Conservation (phyloP, 37 sponge, comb jelly and placozoan genomes). For the Chondrilla cf. caribensis region DNA sequence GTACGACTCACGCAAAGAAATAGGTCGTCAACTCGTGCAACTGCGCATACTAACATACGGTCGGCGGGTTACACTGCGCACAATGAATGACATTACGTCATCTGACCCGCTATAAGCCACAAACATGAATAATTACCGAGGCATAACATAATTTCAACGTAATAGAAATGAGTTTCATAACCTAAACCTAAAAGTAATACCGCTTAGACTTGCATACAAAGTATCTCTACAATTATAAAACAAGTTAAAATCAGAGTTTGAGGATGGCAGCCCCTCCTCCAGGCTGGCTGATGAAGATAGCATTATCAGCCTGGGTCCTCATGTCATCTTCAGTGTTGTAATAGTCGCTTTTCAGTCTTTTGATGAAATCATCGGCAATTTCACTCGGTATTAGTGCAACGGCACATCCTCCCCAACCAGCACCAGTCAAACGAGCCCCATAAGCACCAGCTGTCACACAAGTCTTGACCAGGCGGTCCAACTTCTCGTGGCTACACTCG, state of each 20-base stretch:
- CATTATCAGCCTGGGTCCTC: neutral
- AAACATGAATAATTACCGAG: too few species aligned
- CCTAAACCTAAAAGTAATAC: too few species aligned
- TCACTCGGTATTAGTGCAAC: slow-evolving; percentile 76
- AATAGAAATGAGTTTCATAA: too few species aligned
- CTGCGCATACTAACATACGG: neutral
- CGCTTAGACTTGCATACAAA: neutral
- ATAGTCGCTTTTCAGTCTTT: slow-evolving; percentile 35
- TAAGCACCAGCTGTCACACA: slow-evolving; percentile 69
- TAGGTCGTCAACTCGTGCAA: neutral
- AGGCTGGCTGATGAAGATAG: slow-evolving; percentile 17
- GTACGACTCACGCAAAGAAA: neutral
- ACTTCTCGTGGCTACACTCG: slow-evolving; percentile 82
- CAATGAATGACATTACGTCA: too few species aligned
- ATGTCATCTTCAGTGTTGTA: slow-evolving; percentile 28
- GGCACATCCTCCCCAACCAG: slow-evolving; percentile 98
- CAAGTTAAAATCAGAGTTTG: neutral
- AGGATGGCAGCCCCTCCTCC: slow-evolving; percentile 15
- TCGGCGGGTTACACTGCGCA: too few species aligned
- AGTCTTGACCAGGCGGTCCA: slow-evolving; percentile 75
- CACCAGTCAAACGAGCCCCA: slow-evolving; percentile 93
- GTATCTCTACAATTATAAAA: neutral
- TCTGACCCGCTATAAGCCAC: too few species aligned
- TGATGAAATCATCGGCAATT: slow-evolving; percentile 50
- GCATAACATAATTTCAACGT: too few species aligned